These are phyloP conservation scores for Ctenosaura bakeri DNA, from an alignment of 2,797 vertebrate genomes.

Conservation along the genomic window DNA sequence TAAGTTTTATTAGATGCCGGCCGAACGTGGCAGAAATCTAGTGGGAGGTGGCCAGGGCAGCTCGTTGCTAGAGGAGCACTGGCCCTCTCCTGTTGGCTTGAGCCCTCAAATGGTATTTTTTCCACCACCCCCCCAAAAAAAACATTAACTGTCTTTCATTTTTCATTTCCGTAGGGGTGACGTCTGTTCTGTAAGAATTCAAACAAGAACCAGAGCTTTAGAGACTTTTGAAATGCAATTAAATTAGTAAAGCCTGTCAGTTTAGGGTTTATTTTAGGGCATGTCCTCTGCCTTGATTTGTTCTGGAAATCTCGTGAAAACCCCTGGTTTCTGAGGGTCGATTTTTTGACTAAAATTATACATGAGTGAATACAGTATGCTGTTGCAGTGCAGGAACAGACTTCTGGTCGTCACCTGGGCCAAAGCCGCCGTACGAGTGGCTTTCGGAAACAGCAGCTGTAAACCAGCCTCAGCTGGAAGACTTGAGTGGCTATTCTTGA, in stretches of 20 bases:
- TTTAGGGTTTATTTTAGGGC: no score
- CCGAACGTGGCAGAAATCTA: constrained; percentile 24
- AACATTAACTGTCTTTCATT: accelerated
- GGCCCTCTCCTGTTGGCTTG: not conserved
- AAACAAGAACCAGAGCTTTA: not conserved
- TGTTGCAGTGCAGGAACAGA: no score
- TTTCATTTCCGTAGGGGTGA: not conserved
- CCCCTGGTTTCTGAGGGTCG: no score
- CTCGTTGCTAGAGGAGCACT: not conserved
- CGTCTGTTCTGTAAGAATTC: not conserved
- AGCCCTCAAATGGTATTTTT: accelerated
- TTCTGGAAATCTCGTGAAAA: not conserved
- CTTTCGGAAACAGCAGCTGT: no score
- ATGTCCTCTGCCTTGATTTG: not conserved
- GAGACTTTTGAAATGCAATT: not conserved
- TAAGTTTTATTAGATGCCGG: constrained; percentile 36
- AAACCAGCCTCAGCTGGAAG: no score
- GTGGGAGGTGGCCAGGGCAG: not conserved
- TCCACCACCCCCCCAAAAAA: not conserved
- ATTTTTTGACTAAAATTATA: no score
- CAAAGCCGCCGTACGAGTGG: no score
- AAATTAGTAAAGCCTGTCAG: not conserved
- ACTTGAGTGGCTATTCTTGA: no score
- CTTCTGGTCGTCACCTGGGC: no score
- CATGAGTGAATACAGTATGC: no score